Evolutionary conservation across 2,797 vertebrate genomes (phyloP), one percentile per base, ranked within the genome.

Genomic region (Hippocampus kuda): DNA sequence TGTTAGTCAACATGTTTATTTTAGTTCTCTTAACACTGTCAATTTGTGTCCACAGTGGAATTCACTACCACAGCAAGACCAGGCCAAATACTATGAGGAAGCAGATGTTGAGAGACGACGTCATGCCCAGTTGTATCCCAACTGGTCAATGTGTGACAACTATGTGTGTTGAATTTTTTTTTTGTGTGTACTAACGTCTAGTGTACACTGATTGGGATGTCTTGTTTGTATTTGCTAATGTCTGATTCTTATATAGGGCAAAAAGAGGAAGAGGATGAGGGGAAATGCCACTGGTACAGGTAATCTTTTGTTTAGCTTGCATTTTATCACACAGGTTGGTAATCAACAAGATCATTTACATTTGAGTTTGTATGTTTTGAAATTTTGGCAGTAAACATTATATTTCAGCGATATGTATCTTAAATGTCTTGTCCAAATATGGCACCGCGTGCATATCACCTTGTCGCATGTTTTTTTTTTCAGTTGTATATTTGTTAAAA

Each of bases 91-190:
- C 44, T 65, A 65, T 2, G 63, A 48, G 24, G 63, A 65, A 48
- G 63, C 63, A 46, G 63, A 65, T 16, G 63, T 65, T 4, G 63
- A 65, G 63, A 65, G 63, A 44, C 24, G 63, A 48, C 63, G 63
- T 27, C 63, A 65, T 27, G 63, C 63, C 7, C 63, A 65, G 63
- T 65, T 65, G 63, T 65, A 65, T 27, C 63, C 63, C 42, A 65
- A 65, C 63, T 65, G 63, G 63, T 65, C 63, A 18, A 65, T 65
- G 63, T 65, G 63, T 65, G 63, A 65, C 44, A 65, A 65, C 44
- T 65, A 65, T 27, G 63, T 65, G 44, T 27, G 63, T 65, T 15
- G 44, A 48, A 48, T 18, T 20, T 18, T 42, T 34, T 38, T 38
- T 30, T 30, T 30, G 3, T 38, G 56, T 15, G 26, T 26, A 26